Conservation (phyloP, 1,140 invertebrate species). For the Dreissena rostriformis region DNA sequence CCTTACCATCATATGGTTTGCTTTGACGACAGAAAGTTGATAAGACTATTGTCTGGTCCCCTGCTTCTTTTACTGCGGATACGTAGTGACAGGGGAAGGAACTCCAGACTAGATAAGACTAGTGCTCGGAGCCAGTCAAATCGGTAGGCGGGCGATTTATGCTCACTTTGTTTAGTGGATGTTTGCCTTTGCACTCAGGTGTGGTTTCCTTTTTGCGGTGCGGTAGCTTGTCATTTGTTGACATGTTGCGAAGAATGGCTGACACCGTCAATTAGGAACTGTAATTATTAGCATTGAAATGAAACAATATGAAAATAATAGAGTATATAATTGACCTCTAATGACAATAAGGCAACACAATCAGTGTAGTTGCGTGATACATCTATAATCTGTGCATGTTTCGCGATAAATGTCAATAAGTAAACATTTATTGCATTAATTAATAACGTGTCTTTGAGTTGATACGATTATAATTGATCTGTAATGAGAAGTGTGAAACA, state of each 20-base stretch:
- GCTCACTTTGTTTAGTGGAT: background rate
- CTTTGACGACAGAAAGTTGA: background rate
- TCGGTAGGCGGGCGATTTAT: background rate
- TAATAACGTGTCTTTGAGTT: no score
- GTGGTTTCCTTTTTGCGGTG: background rate
- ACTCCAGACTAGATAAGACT: background rate
- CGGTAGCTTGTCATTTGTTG: conserved; percentile 20
- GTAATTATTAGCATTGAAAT: background rate
- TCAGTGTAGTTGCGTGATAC: no score
- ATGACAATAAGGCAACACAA: no score
- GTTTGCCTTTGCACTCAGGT: background rate
- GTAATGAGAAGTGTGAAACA: no score
- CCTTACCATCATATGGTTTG: background rate
- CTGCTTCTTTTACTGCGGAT: no score
- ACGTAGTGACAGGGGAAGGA: background rate
- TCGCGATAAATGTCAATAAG: no score
- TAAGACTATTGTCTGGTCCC: background rate
- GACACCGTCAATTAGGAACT: background rate
- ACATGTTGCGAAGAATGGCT: conserved; percentile 54
- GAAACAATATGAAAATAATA: background rate
- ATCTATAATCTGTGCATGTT: no score
- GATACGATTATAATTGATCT: no score
- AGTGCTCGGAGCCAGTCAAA: background rate
- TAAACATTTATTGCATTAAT: no score
- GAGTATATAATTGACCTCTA: no score